Percentiles rank a stretch among this genome's conserved stretches.
Evolutionary conservation across 1,140 invertebrate species (phyloP).

Genomic region (Panonychus citri): DNA sequence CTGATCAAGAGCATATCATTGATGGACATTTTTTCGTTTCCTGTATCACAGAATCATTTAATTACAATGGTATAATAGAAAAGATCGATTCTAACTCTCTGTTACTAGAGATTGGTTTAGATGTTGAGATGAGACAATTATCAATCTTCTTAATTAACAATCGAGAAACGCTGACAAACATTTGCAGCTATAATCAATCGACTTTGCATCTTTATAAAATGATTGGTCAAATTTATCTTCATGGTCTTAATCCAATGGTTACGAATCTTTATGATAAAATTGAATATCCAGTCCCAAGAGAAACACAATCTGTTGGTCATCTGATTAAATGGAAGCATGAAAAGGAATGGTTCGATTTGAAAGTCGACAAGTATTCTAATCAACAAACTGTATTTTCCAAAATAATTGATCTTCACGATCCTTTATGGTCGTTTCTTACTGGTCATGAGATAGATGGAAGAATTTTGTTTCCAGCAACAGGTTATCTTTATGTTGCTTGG

Average conservation of each 20-base stretch:
- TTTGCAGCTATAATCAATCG: too few relatives aligned
- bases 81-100: too few relatives aligned
- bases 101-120: too few relatives aligned
- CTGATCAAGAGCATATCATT: too few relatives aligned
- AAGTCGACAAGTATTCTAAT: conserved; percentile 25
- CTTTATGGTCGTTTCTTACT: conserved; percentile 45
- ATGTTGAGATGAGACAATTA: too few relatives aligned
- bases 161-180: too few relatives aligned
- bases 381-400: conserved; percentile 34
- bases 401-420: conserved; percentile 42
- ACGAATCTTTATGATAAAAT: conserved; percentile 46
- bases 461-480: conserved; percentile 79
- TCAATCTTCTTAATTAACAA: too few relatives aligned
- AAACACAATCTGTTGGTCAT: conserved; percentile 62
- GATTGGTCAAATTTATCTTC: conserved; percentile 50
- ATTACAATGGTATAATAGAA: too few relatives aligned
- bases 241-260: conserved; percentile 49
- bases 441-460: conserved; percentile 84
- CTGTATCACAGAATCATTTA: too few relatives aligned
- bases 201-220: too few relatives aligned
- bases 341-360: conserved; percentile 44
- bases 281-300: conserved; percentile 53
- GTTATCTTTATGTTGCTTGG: conserved; percentile 78
- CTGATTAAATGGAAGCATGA: conserved; percentile 74
- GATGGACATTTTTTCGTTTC: too few relatives aligned